Conservation (phyloP, 2,888 invertebrate species). For the Campoplex nolae region DNA sequence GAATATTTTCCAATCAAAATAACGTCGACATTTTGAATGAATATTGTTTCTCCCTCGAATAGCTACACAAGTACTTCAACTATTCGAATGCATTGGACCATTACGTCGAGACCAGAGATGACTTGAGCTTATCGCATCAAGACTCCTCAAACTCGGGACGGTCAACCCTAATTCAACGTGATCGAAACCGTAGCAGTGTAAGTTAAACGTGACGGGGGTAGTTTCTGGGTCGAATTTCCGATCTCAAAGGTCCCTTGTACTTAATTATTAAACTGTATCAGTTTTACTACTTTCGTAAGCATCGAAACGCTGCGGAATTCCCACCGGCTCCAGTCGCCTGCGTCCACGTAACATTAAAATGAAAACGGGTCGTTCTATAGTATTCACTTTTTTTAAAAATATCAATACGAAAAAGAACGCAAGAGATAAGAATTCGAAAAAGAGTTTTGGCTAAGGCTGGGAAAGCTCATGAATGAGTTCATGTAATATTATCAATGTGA, state of each 20-base stretch:
- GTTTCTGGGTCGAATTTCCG: slow-evolving; percentile 75
- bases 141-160: slow-evolving; percentile 74
- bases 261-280: slow-evolving; percentile 4
- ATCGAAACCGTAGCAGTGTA: slow-evolving; percentile 81
- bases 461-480: neutral
- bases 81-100: neutral
- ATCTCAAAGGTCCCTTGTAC: slow-evolving; percentile 65
- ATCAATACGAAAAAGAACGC: neutral
- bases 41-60: neutral
- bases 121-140: slow-evolving; percentile 74
- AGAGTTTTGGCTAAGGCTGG: neutral
- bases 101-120: neutral
- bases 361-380: neutral
- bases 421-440: neutral
- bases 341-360: neutral
- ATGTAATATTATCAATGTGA: neutral
- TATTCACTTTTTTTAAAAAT: neutral
- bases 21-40: neutral
- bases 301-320: neutral
- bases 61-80: neutral
- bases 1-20: neutral
- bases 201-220: slow-evolving; percentile 74
- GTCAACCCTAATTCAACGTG: slow-evolving; percentile 78
- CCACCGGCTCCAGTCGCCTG: neutral
- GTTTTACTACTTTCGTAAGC: neutral